phyloP scores from a whole-genome alignment of 2,113 vertebrate genomes.

The Oxyura jamaicensis region DNA sequence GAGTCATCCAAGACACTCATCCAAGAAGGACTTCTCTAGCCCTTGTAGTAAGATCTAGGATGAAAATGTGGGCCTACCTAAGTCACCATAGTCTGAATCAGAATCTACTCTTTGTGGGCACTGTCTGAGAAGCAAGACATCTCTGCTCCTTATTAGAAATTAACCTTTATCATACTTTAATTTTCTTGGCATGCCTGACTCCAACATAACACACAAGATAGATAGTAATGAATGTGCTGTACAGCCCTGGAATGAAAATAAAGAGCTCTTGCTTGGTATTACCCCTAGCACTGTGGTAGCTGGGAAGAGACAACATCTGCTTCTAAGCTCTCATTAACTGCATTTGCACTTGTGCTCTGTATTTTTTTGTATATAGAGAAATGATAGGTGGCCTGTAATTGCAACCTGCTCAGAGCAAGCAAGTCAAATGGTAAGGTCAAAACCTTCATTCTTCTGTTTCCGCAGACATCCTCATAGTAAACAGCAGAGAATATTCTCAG shows the following conservation, averaged over 20 bases:
- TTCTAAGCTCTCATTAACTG: not conserved
- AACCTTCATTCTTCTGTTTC: not conserved
- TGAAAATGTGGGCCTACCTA: not conserved
- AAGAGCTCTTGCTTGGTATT: not conserved
- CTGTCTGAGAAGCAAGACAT: not conserved
- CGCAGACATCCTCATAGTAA: not conserved
- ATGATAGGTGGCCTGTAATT: conserved; percentile 33
- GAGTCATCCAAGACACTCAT: not conserved
- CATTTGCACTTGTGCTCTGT: not conserved
- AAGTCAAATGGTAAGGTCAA: conserved; percentile 4
- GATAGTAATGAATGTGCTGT: not conserved
- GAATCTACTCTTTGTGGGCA: not conserved
- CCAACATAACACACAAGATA: not conserved
- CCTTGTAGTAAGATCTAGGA: not conserved
- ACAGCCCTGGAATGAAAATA: not conserved
- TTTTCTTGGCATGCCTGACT: not conserved
- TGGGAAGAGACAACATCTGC: not conserved
- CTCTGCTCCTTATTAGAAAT: not conserved
- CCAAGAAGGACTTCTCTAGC: not conserved
- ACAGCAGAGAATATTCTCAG: not conserved
- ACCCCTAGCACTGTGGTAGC: not conserved
- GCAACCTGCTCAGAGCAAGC: not conserved
- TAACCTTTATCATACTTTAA: not conserved
- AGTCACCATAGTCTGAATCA: not conserved
- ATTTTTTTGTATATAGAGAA: not conserved